A percentile compares a stretch with the other conserved stretches of the same genome.
Evolutionary conservation across 2,797 vertebrate genomes (phyloP).

Genomic region (Trichosurus vulpecula): DNA sequence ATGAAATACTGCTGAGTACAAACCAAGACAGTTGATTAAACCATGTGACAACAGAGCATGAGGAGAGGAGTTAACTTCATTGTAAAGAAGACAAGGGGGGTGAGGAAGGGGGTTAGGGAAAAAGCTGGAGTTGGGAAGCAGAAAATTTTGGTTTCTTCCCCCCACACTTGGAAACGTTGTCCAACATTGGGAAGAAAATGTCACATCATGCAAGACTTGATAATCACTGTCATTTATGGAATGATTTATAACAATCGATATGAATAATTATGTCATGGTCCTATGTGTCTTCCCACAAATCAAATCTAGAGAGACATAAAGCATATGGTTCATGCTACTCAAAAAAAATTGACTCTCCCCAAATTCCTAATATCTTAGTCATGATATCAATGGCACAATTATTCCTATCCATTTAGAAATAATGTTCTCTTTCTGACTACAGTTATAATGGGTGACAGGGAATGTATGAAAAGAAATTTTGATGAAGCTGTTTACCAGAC

Average conservation of each 20-base stretch:
- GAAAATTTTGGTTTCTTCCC: neutral
- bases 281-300: conserved; percentile 58
- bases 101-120: neutral
- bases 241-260: conserved; percentile 64
- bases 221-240: conserved; percentile 74
- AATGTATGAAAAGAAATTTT: conserved; percentile 16
- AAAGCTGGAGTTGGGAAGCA: neutral
- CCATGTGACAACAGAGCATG: neutral
- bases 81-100: no score
- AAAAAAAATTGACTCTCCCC: neutral
- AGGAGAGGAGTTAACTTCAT: neutral
- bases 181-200: conserved; percentile 60
- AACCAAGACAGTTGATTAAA: neutral
- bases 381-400: neutral
- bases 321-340: neutral
- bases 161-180: conserved; percentile 27
- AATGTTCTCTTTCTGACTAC: neutral
- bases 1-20: neutral
- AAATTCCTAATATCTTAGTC: conserved; percentile 23
- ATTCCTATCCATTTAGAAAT: conserved; percentile 2
- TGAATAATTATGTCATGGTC: conserved; percentile 64
- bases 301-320: conserved; percentile 46
- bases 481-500: neutral
- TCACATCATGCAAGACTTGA: conserved; percentile 48
- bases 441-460: neutral